Base-by-base conservation (phyloP, 23 tunicate genomes). In the Corella eumyota region DNA sequence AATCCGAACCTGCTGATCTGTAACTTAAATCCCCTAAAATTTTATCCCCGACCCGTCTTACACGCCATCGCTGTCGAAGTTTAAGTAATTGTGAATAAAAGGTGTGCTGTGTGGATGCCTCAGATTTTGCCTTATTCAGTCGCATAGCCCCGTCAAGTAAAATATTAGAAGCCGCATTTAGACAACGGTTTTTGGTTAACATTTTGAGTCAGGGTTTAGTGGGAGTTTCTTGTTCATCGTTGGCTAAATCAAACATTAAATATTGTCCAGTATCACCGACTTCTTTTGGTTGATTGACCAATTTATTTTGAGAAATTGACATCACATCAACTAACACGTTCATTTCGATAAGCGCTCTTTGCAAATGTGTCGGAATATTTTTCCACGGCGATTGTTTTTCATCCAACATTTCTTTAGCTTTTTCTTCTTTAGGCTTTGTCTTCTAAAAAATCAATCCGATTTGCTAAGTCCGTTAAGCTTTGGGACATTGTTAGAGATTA, bases 241-340 rank as follows among this genome's bases (percentile, higher is more conserved):
- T 28, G 7, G 75, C 81, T 23, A 38, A 47, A 73, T 78, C 88
- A 34, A 71, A 78, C 87, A 88, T 74, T 68, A 88, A 49, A 57
- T 88, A 90, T 3, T 80, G 74, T 15, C 76, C 51, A 6, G 70
- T 56, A 29, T 90, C 84, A 17, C 70, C 45, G 11, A 35, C 26
- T 32, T 81, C 80, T 46, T 64, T 52, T 4, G 65, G 5, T 25
- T 47, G 71, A 31, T 57, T 69, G 0, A 31, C 33, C 32, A 52
- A 46, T 47, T 79, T 88, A 44, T 78, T 88, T 60, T 78, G 88
- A 6, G 84, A 62, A 47, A 88, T 79, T 6, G 98, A 58, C 58
- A 92, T 30, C 27, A 92, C 98, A 52, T 92, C 98, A 40, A 62
- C 63, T 25, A 92, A 44, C 0, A 92, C 98, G 70, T 83, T 92